Conservation (phyloP, 2,888 invertebrate species). For the Chironomus riparius region DNA sequence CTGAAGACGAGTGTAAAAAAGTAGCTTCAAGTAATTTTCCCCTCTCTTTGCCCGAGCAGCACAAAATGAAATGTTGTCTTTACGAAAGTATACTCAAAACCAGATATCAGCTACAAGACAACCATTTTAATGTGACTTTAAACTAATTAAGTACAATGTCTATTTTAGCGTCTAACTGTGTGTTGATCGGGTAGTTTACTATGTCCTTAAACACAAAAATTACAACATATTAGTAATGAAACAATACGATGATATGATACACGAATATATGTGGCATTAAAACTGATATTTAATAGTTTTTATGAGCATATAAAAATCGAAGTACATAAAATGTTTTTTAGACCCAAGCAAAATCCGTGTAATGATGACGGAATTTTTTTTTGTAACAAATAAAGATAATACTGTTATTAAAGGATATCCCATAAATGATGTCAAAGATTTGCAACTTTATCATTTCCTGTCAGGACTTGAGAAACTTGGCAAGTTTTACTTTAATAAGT, state of each 20-base stretch:
- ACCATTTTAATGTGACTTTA: too few species aligned
- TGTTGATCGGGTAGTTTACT: too few species aligned
- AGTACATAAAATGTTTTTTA: not conserved
- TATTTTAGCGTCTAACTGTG: too few species aligned
- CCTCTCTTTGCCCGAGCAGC: not conserved
- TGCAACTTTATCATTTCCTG: too few species aligned
- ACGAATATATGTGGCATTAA: slow-evolving; percentile 7
- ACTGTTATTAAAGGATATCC: too few species aligned
- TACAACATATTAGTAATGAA: not conserved
- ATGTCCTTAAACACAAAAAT: not conserved
- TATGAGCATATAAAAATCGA: not conserved
- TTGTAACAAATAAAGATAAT: not conserved
- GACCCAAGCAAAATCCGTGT: not conserved
- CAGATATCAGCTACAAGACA: too few species aligned
- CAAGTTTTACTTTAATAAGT: too few species aligned
- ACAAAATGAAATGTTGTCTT: too few species aligned
- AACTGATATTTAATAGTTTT: slow-evolving; percentile 22
- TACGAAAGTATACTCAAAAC: too few species aligned
- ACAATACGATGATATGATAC: not conserved
- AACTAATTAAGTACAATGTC: too few species aligned
- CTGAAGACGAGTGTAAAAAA: not conserved
- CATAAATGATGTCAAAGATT: too few species aligned
- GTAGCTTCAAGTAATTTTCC: not conserved
- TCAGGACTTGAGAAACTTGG: too few species aligned
- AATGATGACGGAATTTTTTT: not conserved